Evolutionary conservation across 2,888 invertebrate genomes (phyloP).

Genomic region (Drosophila acutilabella): DNA sequence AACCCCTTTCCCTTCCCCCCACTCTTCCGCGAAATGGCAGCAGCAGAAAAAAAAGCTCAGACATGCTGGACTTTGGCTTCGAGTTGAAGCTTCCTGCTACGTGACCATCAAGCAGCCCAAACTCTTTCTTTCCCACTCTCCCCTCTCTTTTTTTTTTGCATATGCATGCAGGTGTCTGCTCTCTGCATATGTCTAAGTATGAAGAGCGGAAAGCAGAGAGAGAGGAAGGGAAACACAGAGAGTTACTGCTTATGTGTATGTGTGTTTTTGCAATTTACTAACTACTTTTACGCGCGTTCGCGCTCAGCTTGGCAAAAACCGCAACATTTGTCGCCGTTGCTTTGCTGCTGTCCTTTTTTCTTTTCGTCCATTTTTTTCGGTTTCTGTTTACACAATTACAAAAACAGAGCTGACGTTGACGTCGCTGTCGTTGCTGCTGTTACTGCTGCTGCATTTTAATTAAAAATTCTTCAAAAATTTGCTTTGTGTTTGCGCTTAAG

Average conservation of each 20-base stretch:
- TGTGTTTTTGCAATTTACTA: slow-evolving; percentile 68
- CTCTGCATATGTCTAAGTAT: slow-evolving; percentile 29
- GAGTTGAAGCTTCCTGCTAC: slow-evolving; percentile 62
- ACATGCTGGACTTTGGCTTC: slow-evolving; percentile 59
- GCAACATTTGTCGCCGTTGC: slow-evolving; percentile 64
- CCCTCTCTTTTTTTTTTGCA: slow-evolving; percentile 21
- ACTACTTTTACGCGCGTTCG: slow-evolving; percentile 73
- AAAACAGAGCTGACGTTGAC: slow-evolving; percentile 40
- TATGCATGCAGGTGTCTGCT: slow-evolving; percentile 49
- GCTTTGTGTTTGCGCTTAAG: slow-evolving; percentile 61
- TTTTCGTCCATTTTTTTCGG: slow-evolving; percentile 1
- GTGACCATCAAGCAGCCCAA: slow-evolving; percentile 60
- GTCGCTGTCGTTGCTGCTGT: slow-evolving; percentile 18
- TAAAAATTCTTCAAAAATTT: slow-evolving; percentile 75
- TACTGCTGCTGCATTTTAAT: slow-evolving; percentile 64
- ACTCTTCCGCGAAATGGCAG: not conserved
- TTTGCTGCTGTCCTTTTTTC: slow-evolving; percentile 26
- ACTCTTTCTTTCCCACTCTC: slow-evolving; percentile 8
- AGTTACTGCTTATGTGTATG: slow-evolving; percentile 14
- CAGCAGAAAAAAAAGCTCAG: slow-evolving; percentile 5
- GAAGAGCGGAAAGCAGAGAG: not conserved
- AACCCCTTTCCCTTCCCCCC: not conserved
- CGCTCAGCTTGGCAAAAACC: slow-evolving; percentile 57
- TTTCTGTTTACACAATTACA: slow-evolving; percentile 62
- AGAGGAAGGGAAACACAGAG: not conserved